A percentile compares a stretch with the other conserved stretches of the same genome.
Conservation (phyloP, 2,888 invertebrate genomes). For the Tanypteryx hageni region DNA sequence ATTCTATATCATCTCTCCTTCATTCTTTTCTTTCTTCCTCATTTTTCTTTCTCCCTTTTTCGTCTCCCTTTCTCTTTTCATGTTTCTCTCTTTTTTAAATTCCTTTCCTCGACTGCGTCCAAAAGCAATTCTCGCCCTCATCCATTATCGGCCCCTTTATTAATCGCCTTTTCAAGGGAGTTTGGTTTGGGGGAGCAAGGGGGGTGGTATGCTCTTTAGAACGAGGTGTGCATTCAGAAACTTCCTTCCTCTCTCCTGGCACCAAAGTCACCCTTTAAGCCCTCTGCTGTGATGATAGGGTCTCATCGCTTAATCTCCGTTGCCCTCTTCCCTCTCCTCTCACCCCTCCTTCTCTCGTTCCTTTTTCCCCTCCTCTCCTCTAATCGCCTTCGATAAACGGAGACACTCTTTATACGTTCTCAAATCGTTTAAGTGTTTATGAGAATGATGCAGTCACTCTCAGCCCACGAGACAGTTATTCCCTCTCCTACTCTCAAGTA, state of each 20-base stretch:
- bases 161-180: neutral
- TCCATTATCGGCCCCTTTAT: neutral
- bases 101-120: neutral
- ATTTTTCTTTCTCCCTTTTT: too few species aligned
- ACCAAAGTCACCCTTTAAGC: neutral
- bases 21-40: too few species aligned
- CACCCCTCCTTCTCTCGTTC: neutral
- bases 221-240: neutral
- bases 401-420: too few species aligned
- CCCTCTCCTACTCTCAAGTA: too few species aligned
- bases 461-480: too few species aligned
- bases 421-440: too few species aligned
- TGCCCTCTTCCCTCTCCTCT: neutral
- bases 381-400: too few species aligned
- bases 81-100: neutral
- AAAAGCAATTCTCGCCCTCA: neutral
- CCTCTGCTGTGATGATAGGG: neutral
- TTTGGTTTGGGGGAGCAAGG: neutral
- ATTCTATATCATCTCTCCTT: too few species aligned
- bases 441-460: too few species aligned
- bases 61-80: neutral
- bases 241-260: neutral
- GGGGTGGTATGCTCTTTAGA: neutral
- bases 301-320: neutral
- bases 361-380: too few species aligned